phyloP scores from a whole-genome alignment of 2,797 vertebrate genomes.

The Poecile montanus region DNA sequence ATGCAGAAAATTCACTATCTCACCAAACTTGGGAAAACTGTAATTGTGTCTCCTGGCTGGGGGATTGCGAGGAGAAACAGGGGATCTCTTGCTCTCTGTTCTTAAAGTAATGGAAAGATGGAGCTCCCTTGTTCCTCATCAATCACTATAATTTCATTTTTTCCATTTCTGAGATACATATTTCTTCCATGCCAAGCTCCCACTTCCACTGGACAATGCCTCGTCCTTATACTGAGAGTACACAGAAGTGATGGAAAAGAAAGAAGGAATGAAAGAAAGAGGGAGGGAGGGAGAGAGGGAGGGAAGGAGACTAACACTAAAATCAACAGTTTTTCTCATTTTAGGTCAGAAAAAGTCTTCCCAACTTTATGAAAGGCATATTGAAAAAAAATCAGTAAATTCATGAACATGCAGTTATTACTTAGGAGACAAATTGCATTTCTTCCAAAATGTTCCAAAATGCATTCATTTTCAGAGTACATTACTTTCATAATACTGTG shows the following conservation, averaged over 20 bases:
- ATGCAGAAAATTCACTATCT: neutral
- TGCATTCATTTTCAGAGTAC: constrained; percentile 73
- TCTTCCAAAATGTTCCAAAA: constrained; percentile 67
- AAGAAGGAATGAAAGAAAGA: neutral
- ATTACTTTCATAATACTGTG: constrained; percentile 71
- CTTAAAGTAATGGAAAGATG: neutral
- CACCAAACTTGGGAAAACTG: neutral
- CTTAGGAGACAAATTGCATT: constrained; percentile 73
- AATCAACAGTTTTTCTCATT: constrained; percentile 46
- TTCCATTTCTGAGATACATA: neutral
- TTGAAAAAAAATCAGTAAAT: constrained; percentile 43
- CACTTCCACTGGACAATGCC: neutral
- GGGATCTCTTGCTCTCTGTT: neutral
- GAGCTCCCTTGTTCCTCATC: neutral
- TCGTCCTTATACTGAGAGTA: neutral
- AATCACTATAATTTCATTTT: neutral
- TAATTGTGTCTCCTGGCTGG: neutral
- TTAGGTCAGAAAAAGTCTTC: constrained; percentile 39
- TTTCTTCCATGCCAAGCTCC: neutral
- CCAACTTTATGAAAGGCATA: constrained; percentile 38
- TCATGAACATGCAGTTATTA: constrained; percentile 64
- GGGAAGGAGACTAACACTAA: neutral
- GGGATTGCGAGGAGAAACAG: neutral
- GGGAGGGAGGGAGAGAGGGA: neutral
- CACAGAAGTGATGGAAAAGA: neutral